Percentiles rank a stretch among this genome's conserved stretches.
These are phyloP conservation scores for Argya squamiceps DNA, from an alignment of 2,797 vertebrate genomes.

Conservation along the genomic window DNA sequence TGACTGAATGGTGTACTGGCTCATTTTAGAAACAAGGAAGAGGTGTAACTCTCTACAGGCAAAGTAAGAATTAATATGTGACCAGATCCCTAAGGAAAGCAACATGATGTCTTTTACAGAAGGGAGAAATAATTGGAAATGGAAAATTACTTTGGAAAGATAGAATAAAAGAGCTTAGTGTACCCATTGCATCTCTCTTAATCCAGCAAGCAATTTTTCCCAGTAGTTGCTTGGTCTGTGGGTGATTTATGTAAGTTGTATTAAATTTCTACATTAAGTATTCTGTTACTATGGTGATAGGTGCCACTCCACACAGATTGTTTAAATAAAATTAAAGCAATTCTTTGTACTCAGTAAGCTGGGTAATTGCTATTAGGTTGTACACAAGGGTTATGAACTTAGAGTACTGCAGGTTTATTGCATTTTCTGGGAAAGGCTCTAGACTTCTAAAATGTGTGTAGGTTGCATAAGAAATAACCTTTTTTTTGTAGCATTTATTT, in stretches of 20 bases:
- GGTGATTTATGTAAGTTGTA: constrained; percentile 45
- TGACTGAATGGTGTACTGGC: background rate
- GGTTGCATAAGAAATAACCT: background rate
- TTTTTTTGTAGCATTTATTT: background rate
- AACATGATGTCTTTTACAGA: background rate
- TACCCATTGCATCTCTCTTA: background rate
- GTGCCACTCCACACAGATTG: constrained; percentile 19
- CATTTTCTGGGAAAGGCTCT: background rate
- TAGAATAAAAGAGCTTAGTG: background rate
- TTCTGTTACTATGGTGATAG: constrained; percentile 62
- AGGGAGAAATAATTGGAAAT: constrained; percentile 32
- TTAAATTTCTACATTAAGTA: constrained; percentile 40
- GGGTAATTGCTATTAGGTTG: constrained; percentile 26
- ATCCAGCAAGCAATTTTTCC: constrained; percentile 17
- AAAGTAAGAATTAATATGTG: constrained; percentile 27
- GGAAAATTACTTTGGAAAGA: constrained; percentile 1
- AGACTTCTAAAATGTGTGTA: background rate
- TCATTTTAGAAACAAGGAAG: constrained; percentile 27
- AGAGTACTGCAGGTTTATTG: background rate
- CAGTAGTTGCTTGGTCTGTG: constrained; percentile 6
- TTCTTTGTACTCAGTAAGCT: constrained; percentile 7
- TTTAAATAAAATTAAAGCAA: constrained; percentile 50
- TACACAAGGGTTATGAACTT: constrained; percentile 26
- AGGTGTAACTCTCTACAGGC: constrained; percentile 23
- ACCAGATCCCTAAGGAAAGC: constrained; percentile 13